Evolutionary conservation across 1,140 invertebrate genomes (phyloP).

Genomic region (Argopecten irradians): DNA sequence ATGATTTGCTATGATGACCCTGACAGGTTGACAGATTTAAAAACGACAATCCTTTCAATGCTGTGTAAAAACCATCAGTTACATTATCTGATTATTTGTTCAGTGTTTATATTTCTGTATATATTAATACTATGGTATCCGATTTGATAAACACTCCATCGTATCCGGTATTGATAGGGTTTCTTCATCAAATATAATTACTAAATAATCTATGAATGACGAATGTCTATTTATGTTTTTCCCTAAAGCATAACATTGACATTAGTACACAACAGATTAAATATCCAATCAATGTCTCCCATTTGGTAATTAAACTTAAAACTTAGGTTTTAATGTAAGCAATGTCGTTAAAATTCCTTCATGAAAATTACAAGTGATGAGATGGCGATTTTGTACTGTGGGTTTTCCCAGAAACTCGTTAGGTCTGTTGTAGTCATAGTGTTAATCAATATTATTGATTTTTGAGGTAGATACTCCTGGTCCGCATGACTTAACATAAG

Average conservation of each 20-base stretch:
- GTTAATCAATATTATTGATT: neutral
- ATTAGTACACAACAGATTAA: neutral
- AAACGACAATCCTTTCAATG: too few relatives aligned
- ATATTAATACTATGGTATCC: neutral
- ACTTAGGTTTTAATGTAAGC: too few relatives aligned
- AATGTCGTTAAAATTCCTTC: neutral
- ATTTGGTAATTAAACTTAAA: neutral
- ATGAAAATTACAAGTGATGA: neutral
- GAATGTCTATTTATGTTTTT: neutral
- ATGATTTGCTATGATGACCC: too few relatives aligned
- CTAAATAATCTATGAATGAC: neutral
- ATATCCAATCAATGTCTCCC: neutral
- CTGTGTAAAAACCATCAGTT: too few relatives aligned
- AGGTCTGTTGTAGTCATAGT: neutral
- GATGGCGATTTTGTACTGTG: neutral
- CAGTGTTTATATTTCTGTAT: neutral
- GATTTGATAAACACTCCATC: too few relatives aligned
- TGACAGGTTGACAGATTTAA: too few relatives aligned
- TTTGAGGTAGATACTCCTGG: neutral
- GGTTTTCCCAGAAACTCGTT: slow-evolving; percentile 2
- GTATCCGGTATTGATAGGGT: neutral
- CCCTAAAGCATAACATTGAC: neutral
- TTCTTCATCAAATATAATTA: neutral
- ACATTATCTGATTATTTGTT: too few relatives aligned
- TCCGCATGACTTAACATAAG: neutral